Conservation (phyloP, 1,140 invertebrate genomes). For the Eufriesea mexicana region DNA sequence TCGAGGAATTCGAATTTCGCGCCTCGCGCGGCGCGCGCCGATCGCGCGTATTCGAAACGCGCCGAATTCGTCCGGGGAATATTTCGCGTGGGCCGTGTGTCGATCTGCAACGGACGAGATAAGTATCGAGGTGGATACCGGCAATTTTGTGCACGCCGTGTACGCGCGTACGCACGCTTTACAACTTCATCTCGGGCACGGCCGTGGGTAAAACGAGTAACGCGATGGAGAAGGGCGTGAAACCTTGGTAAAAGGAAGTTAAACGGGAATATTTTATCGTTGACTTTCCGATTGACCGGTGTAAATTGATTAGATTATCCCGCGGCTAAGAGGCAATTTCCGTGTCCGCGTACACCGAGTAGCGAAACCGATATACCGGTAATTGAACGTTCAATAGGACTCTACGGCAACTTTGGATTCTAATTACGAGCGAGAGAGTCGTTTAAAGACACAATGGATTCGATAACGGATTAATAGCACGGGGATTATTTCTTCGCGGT, state of each 20-base stretch:
- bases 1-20: too few species aligned
- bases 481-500: too few species aligned
- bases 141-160: slow-evolving; percentile 34
- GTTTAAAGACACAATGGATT: too few species aligned
- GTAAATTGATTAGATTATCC: slow-evolving; percentile 39
- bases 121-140: slow-evolving; percentile 38
- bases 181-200: slow-evolving; percentile 52
- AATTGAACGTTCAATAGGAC: not conserved
- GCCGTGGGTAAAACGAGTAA: not conserved
- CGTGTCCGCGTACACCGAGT: not conserved
- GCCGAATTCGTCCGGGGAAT: not conserved
- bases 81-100: slow-evolving; percentile 42
- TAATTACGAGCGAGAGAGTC: too few species aligned
- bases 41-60: not conserved
- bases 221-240: slow-evolving; percentile 22
- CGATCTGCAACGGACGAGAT: slow-evolving; percentile 35
- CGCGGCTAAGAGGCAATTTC: slow-evolving; percentile 10
- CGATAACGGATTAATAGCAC: too few species aligned
- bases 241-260: slow-evolving; percentile 13
- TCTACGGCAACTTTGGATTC: too few species aligned
- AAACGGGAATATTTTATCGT: slow-evolving; percentile 30
- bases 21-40: too few species aligned
- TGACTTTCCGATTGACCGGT: slow-evolving; percentile 31
- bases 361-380: not conserved
- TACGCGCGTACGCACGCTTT: too few species aligned